phyloP scores from a whole-genome alignment of 1,140 invertebrate genomes.

The Sitobion miscanthi region DNA sequence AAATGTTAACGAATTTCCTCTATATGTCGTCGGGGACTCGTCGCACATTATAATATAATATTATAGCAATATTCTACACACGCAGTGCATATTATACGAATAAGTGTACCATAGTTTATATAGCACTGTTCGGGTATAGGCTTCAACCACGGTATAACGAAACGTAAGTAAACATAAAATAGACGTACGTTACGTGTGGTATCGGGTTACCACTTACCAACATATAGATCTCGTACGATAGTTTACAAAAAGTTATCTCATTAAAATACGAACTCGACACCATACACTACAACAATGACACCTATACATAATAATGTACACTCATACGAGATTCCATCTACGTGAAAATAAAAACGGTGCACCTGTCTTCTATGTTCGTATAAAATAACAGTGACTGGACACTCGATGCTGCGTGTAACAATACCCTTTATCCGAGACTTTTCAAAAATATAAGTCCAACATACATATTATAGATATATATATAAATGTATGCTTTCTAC shows the following conservation, averaged over 20 bases:
- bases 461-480: not conserved
- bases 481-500: not conserved
- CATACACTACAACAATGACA: not conserved
- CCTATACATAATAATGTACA: not conserved
- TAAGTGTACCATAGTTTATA: not conserved
- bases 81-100: not conserved
- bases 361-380: not conserved
- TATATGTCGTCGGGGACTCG: not conserved
- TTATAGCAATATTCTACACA: not conserved
- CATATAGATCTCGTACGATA: not conserved
- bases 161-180: not conserved
- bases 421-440: not conserved
- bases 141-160: not conserved
- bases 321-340: not conserved
- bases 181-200: not conserved
- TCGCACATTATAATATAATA: not conserved
- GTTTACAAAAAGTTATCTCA: not conserved
- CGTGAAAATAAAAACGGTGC: not conserved
- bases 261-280: not conserved
- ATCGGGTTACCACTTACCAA: not conserved
- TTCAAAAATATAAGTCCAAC: not conserved
- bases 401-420: not conserved
- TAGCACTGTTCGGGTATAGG: not conserved
- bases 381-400: not conserved
- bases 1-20: not conserved